phyloP scores from a whole-genome alignment of 2,888 invertebrate genomes.

The Perizoma affinitatum region DNA sequence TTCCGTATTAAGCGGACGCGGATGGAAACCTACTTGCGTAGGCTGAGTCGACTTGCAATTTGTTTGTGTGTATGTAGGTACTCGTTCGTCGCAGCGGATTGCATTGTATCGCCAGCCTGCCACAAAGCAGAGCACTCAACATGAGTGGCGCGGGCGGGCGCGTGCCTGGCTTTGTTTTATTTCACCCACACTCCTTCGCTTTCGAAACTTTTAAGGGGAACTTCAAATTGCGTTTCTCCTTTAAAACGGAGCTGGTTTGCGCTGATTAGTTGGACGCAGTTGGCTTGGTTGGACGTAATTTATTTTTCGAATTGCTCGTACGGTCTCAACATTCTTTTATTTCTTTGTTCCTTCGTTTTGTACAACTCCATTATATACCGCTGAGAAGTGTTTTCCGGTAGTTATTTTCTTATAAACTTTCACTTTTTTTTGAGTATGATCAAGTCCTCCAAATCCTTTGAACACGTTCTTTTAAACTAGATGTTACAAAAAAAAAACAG shows the following conservation, averaged over 20 bases:
- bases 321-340: slow-evolving; percentile 19
- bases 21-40: slow-evolving; percentile 47
- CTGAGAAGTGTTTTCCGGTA: slow-evolving; percentile 2
- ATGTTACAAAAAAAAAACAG: too few species aligned
- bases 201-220: slow-evolving; percentile 77
- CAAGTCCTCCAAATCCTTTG: too few species aligned
- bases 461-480: too few species aligned
- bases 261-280: slow-evolving; percentile 63
- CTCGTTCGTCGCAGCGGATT: slow-evolving; percentile 47
- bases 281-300: slow-evolving; percentile 40
- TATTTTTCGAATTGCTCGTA: slow-evolving; percentile 40
- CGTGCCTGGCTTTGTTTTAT: slow-evolving; percentile 80
- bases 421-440: too few species aligned
- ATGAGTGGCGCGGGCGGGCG: slow-evolving; percentile 76
- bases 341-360: slow-evolving; percentile 12
- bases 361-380: slow-evolving; percentile 7
- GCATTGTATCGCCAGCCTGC: slow-evolving; percentile 75
- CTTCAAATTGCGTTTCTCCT: slow-evolving; percentile 76
- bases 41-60: slow-evolving; percentile 46
- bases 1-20: slow-evolving; percentile 43
- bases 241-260: slow-evolving; percentile 63
- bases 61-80: slow-evolving; percentile 39
- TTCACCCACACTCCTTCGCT: slow-evolving; percentile 78
- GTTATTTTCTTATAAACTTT: background rate
- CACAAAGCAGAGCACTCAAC: slow-evolving; percentile 82